phyloP scores from a whole-genome alignment of 2,797 vertebrate genomes.

The Danio kyathit region DNA sequence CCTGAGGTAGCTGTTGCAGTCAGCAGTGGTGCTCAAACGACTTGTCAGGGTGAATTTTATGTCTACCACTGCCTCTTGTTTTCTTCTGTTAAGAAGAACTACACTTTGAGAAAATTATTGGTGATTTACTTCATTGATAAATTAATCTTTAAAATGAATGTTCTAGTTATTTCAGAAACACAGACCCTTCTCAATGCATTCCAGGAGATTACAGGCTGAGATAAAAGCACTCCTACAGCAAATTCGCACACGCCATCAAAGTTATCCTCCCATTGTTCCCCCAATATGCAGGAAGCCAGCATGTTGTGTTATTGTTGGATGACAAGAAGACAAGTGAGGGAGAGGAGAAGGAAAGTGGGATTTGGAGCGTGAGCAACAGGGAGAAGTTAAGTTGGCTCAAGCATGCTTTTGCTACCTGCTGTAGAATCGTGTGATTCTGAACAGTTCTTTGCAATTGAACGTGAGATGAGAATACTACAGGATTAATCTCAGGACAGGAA shows the following conservation, averaged over 20 bases:
- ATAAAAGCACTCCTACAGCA: slow-evolving; percentile 70
- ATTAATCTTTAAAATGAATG: slow-evolving; percentile 8
- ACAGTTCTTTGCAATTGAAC: not conserved
- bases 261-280: slow-evolving; percentile 83
- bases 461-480: not conserved
- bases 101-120: not conserved
- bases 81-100: not conserved
- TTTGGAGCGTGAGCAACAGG: not conserved
- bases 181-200: slow-evolving; percentile 60
- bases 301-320: slow-evolving; percentile 84
- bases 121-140: slow-evolving; percentile 20
- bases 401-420: not conserved
- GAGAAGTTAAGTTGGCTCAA: not conserved
- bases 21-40: not conserved
- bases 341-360: slow-evolving; percentile 19
- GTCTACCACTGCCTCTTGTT: not conserved
- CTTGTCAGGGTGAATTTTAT: not conserved
- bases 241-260: slow-evolving; percentile 78
- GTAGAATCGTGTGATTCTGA: not conserved
- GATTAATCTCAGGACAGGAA: slow-evolving; percentile 39
- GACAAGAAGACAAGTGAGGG: slow-evolving; percentile 63
- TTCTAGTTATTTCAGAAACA: slow-evolving; percentile 34
- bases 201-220: slow-evolving; percentile 58
- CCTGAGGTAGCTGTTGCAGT: not conserved
- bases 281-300: slow-evolving; percentile 75